These are phyloP conservation scores for Campaea margaritaria DNA, from an alignment of 2,888 invertebrate species.

Conservation along the genomic window DNA sequence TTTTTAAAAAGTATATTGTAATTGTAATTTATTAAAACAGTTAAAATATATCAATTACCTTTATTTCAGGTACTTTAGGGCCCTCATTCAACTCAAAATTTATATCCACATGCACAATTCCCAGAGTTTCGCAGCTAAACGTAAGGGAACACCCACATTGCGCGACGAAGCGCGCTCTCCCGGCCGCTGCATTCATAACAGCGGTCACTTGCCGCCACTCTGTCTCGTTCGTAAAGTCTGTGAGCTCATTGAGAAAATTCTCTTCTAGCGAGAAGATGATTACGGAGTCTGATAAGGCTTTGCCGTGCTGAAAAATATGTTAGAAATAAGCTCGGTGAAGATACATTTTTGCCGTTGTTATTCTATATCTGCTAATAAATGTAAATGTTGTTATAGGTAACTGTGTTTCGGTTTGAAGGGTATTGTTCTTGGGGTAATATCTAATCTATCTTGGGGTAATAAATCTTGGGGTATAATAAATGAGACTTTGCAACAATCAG, in stretches of 20 bases:
- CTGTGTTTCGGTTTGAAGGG: too few relatives aligned
- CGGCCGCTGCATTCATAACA: conserved; percentile 48
- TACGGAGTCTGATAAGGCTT: conserved; percentile 53
- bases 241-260: conserved; percentile 64
- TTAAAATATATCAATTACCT: conserved; percentile 41
- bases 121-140: conserved; percentile 53
- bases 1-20: too few relatives aligned
- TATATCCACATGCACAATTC: conserved; percentile 58
- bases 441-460: too few relatives aligned
- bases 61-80: conserved; percentile 47
- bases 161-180: conserved; percentile 60
- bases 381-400: too few relatives aligned
- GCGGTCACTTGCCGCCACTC: conserved; percentile 54
- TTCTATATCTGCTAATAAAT: too few relatives aligned
- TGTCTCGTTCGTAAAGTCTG: conserved; percentile 66
- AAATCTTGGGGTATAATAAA: too few relatives aligned
- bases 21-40: background rate
- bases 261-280: conserved; percentile 65
- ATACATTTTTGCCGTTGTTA: too few relatives aligned
- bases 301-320: conserved; percentile 53
- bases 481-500: too few relatives aligned
- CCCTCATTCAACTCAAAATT: conserved; percentile 53
- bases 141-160: conserved; percentile 59
- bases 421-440: too few relatives aligned
- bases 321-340: too few relatives aligned